Conservation (phyloP, 2,113 vertebrate species). For the Alethe castanea region DNA sequence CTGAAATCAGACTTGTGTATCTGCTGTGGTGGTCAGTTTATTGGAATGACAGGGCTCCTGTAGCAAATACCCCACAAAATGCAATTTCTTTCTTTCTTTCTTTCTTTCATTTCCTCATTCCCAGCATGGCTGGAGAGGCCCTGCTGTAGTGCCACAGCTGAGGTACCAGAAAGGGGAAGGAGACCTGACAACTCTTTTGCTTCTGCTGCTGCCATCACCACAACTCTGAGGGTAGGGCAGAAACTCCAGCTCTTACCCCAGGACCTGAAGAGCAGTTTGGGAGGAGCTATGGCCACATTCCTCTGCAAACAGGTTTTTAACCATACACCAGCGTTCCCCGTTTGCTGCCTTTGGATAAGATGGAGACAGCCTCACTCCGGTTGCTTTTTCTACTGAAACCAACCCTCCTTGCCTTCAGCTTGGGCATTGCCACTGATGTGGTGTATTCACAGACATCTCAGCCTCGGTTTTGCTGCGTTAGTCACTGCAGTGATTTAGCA, state of each 20-base stretch:
- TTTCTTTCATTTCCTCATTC: background rate
- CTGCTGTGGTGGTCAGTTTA: background rate
- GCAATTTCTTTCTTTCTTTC: no score
- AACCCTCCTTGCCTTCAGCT: background rate
- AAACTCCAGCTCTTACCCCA: background rate
- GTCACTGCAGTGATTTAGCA: no score
- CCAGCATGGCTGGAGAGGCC: background rate
- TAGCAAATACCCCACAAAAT: no score
- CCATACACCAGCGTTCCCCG: accelerated
- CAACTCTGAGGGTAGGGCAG: background rate
- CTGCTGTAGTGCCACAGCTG: background rate
- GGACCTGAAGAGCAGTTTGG: background rate
- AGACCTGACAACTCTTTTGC: accelerated
- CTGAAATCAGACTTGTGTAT: background rate
- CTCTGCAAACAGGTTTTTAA: background rate
- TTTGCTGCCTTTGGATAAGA: accelerated
- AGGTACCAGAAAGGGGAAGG: background rate
- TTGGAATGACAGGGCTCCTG: background rate
- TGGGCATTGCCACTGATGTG: background rate
- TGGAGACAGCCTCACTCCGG: background rate
- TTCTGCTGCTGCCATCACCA: background rate
- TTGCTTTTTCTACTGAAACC: background rate
- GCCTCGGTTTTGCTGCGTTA: accelerated
- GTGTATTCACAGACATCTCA: accelerated
- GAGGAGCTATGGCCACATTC: background rate